Evolutionary conservation across 2,113 vertebrate genomes (phyloP).

Genomic region (Ceyx cyanopectus): DNA sequence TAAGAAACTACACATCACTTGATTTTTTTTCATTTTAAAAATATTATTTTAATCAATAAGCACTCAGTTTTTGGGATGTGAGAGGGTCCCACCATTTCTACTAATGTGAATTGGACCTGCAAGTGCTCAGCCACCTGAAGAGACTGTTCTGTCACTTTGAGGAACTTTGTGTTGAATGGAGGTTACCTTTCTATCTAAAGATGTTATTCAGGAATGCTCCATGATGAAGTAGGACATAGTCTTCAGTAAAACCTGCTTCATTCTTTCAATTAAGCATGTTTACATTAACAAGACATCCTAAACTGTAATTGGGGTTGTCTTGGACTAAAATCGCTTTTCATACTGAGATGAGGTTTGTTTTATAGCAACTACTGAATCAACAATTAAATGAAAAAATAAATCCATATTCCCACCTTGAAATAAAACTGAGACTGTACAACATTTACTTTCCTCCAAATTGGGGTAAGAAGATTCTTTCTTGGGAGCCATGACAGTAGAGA

Average conservation of each 20-base stretch:
- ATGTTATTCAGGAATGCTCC: not conserved
- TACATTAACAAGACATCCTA: slow-evolving; percentile 18
- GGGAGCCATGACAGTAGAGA: not conserved
- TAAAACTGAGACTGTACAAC: not conserved
- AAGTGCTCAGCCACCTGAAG: not conserved
- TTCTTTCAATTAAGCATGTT: slow-evolving; percentile 10
- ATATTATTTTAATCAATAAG: not conserved
- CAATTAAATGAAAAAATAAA: not conserved
- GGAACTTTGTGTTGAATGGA: not conserved
- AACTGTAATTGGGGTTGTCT: not conserved
- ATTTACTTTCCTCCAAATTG: not conserved
- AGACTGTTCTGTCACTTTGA: not conserved
- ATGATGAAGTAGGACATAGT: not conserved
- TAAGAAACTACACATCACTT: not conserved
- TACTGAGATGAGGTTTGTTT: not conserved
- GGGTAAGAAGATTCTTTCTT: not conserved
- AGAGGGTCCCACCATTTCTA: not conserved
- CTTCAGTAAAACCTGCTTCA: not conserved
- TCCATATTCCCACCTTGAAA: not conserved
- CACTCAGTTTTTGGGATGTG: not conserved
- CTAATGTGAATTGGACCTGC: not conserved
- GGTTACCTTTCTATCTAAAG: not conserved
- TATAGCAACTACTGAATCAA: not conserved
- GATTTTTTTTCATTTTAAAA: not conserved
- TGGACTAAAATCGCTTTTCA: not conserved